Evolutionary conservation across 2,113 vertebrate species (phyloP).

Genomic region (Thymallus thymallus): DNA sequence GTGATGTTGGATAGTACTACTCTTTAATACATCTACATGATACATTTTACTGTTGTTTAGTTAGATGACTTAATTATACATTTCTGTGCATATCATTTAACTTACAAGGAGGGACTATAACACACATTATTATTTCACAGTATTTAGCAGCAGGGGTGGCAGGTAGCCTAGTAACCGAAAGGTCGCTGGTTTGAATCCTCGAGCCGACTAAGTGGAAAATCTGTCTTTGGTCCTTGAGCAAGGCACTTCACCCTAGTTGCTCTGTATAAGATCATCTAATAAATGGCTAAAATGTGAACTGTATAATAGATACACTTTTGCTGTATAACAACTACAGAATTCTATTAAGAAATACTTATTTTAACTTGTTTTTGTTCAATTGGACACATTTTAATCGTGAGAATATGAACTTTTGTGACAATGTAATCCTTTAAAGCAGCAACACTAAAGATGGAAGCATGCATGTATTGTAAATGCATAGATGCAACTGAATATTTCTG

Average conservation of each 20-base stretch:
- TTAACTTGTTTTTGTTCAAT: conserved; percentile 32
- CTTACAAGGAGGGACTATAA: conserved; percentile 41
- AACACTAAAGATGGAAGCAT: conserved; percentile 52
- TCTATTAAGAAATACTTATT: conserved; percentile 41
- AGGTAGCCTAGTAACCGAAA: too few species aligned
- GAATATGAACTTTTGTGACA: conserved; percentile 27
- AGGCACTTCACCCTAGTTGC: too few species aligned
- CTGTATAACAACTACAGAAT: conserved; percentile 29
- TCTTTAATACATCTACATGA: conserved; percentile 19
- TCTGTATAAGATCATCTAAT: too few species aligned
- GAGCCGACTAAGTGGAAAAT: too few species aligned
- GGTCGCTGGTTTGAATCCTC: too few species aligned
- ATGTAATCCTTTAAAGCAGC: conserved; percentile 26
- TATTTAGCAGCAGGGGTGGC: conserved; percentile 9
- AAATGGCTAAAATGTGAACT: conserved; percentile 10
- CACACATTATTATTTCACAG: conserved; percentile 6
- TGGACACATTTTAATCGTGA: conserved; percentile 35
- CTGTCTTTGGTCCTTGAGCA: not conserved
- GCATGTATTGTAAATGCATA: conserved; percentile 48
- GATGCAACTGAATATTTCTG: conserved; percentile 21
- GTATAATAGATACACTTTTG: conserved; percentile 43
- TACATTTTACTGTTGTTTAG: conserved; percentile 42
- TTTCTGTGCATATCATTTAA: conserved; percentile 50
- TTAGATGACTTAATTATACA: conserved; percentile 27
- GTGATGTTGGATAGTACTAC: conserved; percentile 48